Base-by-base conservation (phyloP, 2,113 vertebrate genomes). In the Campylomormyrus tamandua region DNA sequence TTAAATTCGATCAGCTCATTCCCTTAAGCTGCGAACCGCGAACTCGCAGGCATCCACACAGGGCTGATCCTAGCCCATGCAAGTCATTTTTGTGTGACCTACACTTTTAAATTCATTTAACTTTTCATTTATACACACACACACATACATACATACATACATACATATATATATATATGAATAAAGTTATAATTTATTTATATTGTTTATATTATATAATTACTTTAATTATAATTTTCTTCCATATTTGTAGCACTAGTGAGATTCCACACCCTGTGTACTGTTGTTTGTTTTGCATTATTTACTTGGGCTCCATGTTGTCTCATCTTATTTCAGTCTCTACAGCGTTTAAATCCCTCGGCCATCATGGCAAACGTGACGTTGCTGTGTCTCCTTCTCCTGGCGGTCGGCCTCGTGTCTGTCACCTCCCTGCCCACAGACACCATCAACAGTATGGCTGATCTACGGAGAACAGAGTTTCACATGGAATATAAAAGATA, bases 401-500 rank as follows among this genome's bases (percentile, higher is more conserved):
- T 89, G 77, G 42, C 52, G 56, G 31, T 84, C 4, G 31, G 89
- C 80, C 35, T 62, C 0, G 39, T 8, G 3, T 85, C 89, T 17
- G 39, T 84, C 6, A 84, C 77, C 35, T 27, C 48, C 31, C 19
- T 1, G 1, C 74, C 31, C 1, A 31, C 53, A 45, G 2, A 83
- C 48, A 83, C 31, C 17, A 70, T 83, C 74, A 83, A 42, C 13
- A 45, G 9, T 6, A 83, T 89, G 0, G 2, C 0, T 0, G 88
- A 89, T 10, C 74, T 89, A 8, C 0, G 17, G 31, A 21, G 11
- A 0, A 42, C 0, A 11, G 77, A 89, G 31, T 93, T 91, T 27
- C 92, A 92, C 35, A 90, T 56, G n/a, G 77, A 70, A 2, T 87
- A 31, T 1, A 92, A 92, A 10, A 90, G 93, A 88, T 91, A 93